Evolutionary conservation across 2,797 vertebrate species (phyloP), one percentile per base, ranked within the genome.

Genomic region (Syngnathus rostellatus): DNA sequence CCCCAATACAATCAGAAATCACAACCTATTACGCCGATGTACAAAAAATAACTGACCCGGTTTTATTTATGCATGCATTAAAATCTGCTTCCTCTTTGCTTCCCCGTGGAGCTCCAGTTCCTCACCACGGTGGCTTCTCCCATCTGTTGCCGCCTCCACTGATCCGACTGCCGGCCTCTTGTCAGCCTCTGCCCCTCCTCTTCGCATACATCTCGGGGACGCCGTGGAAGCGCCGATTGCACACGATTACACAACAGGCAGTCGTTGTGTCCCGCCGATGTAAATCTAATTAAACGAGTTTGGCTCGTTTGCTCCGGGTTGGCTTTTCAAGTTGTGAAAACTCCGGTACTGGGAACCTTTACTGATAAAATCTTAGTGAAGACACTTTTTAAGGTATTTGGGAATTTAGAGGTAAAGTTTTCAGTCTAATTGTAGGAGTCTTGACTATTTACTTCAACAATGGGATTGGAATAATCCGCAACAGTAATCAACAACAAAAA

Each of bases 91-190:
- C 39, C 59, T 41, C n/a, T 43, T 25, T 9, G 41, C n/a, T 23
- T 39, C 57, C 19, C 39, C 12, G 53, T 12, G 11, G 53, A 55
- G 53, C 21, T 37, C 55, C 16, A 6, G 31, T 58, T 58, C 55
- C 21, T 9, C 17, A 12, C 38, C 19, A 14, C 59, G 59, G 21
- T 21, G 39, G 39, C 39, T 62, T 43, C 59, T 62, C 39, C 38
- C 21, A 21, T 3, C n/a, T 21, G 8, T 43, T 39, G 19, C 59
- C 19, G 39, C 59, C 59, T 62, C 9, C 39, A 7, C 17, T 43
- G 9, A 39, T 23, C 40, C 59, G 38, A 43, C 59, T 40, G 59
- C 55, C 55, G 55, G 55, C 54, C 54, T 58, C 55, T 37, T 31
- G 55, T 58, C 55, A 58, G 31, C 2, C 12, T 37, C 55, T 37